Evolutionary conservation across 2,797 vertebrate species (phyloP).

Genomic region (Leuciscus waleckii): DNA sequence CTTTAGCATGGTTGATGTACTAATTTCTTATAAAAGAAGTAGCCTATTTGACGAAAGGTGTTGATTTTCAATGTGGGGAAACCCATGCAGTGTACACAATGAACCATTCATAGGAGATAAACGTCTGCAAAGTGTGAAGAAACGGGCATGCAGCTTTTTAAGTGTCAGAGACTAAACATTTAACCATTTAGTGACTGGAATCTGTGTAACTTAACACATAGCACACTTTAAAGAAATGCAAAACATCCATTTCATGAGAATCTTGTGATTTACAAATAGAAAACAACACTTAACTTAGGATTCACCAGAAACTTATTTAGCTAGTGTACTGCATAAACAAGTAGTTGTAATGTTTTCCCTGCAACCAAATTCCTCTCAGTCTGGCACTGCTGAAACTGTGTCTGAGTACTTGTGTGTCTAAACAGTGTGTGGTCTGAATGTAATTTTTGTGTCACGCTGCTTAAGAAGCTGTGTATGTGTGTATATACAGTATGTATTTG

Average conservation of each 20-base stretch:
- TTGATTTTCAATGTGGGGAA: constrained; percentile 15
- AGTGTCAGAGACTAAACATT: neutral
- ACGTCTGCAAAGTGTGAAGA: neutral
- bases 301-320: neutral
- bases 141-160: neutral
- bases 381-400: constrained; percentile 7
- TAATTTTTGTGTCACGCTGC: neutral
- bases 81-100: constrained; percentile 30
- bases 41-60: constrained; percentile 8
- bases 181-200: neutral
- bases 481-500: no score
- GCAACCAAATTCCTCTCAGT: neutral
- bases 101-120: constrained; percentile 22
- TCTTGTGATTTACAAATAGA: neutral
- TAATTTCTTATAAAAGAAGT: constrained; percentile 8
- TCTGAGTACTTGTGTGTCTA: no score
- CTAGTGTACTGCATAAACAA: neutral
- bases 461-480: neutral
- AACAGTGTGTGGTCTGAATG: no score
- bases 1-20: neutral
- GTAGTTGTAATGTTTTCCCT: neutral
- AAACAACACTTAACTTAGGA: neutral
- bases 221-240: neutral
- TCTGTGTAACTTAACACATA: neutral
- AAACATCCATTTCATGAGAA: neutral